These are phyloP conservation scores for Drosophila helvetica DNA, from an alignment of 2,888 invertebrate genomes.

Conservation along the genomic window DNA sequence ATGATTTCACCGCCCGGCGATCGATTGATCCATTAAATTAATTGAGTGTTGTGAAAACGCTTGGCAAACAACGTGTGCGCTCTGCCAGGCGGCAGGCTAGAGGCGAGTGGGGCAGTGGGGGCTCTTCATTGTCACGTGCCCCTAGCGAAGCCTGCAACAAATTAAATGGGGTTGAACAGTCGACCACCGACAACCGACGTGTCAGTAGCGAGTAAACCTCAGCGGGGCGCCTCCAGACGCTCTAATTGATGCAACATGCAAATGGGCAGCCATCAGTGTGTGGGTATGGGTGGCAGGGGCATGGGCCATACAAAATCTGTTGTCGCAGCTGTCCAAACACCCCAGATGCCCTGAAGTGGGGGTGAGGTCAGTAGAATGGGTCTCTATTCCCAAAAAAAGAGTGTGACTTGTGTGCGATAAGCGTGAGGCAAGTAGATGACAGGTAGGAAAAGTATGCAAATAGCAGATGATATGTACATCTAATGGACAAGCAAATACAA, in stretches of 20 bases:
- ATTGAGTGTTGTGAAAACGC: conserved; percentile 70
- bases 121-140: conserved; percentile 58
- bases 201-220: conserved; percentile 4
- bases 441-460: not conserved
- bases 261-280: conserved; percentile 37
- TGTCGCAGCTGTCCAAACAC: conserved; percentile 47
- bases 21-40: conserved; percentile 76
- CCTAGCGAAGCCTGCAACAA: conserved; percentile 56
- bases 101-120: not conserved
- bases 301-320: conserved; percentile 4
- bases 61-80: conserved; percentile 48
- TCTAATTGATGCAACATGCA: conserved; percentile 73
- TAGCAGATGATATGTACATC: not conserved
- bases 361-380: conserved; percentile 11
- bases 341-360: not conserved
- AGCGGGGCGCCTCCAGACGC: conserved; percentile 56
- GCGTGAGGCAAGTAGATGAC: not conserved
- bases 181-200: too few relatives aligned
- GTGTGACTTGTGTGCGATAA: not conserved
- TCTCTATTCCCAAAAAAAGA: conserved; percentile 25
- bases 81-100: conserved; percentile 20
- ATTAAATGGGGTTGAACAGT: conserved; percentile 56
- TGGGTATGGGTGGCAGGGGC: not conserved
- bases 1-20: conserved; percentile 49
- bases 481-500: too few relatives aligned